Evolutionary conservation across 2,888 invertebrate species (phyloP), one percentile per base, ranked within the genome.

Genomic region (Chorisops tibialis): DNA sequence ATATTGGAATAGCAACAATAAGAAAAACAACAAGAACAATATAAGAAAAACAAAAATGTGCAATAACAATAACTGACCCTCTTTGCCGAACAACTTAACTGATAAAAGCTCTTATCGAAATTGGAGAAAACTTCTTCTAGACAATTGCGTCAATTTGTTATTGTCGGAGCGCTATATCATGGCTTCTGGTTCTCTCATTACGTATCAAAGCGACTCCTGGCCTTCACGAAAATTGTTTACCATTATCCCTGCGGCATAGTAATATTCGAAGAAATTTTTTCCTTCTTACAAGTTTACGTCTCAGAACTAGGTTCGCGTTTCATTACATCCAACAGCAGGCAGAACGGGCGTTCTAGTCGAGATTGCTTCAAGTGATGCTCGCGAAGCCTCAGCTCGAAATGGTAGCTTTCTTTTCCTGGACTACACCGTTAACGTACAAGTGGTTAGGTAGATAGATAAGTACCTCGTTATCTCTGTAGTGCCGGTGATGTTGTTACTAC

Each of bases 91-190:
- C 18, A 45, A 18, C 45, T 45, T 45, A 45, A 45, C 45, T 45
- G 45, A 45, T 45, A 45, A 45, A 45, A 45, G 18, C 45, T 45
- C 19, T 45, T 45, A 45, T 45, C 45, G 45, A 45, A 18, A 45
- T 45, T 45, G 18, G 18, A 45, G 18, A 9, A 45, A 45, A 30
- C 30, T 30, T n/a, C 45, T 45, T 45, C 16, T 14, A 19, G 45
- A 45, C 45, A 45, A 45, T 45, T 45, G 45, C 18, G 16, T 18
- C 45, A 45, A 39, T 3, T 45, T 45, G 14, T 45, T 45, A 19
- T 45, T 18, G 18, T 18, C 12, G 39, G 5, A 30, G 30, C 30
- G 5, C 30, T 7, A 30, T 9, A 30, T 30, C 9, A 30, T 30
- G 3, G 30, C 30, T 30, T 9, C 30, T 30, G 30, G 30, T 30